Conservation (phyloP, 2,797 vertebrate genomes). For the Scyliorhinus canicula region DNA sequence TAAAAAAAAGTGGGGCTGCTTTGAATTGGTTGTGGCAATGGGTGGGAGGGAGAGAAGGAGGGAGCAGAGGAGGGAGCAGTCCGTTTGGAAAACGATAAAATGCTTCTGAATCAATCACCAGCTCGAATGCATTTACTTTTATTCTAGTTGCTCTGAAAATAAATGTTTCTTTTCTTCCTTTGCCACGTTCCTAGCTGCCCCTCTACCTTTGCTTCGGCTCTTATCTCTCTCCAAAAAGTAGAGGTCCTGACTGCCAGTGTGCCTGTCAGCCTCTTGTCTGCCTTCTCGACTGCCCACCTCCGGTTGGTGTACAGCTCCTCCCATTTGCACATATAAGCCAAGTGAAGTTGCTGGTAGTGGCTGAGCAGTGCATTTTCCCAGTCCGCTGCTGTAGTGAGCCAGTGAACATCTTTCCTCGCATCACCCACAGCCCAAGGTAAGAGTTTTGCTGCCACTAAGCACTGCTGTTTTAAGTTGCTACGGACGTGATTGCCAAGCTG, state of each 20-base stretch:
- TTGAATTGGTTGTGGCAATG: conserved; percentile 18
- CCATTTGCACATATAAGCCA: conserved; percentile 94
- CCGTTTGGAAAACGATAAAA: no score
- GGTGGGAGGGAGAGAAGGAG: neutral
- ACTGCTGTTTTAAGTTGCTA: conserved; percentile 46
- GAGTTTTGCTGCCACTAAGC: conserved; percentile 50
- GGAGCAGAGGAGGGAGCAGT: neutral
- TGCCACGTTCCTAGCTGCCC: neutral
- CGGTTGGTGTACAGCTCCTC: conserved; percentile 69
- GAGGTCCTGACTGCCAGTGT: conserved; percentile 45
- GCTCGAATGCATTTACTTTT: neutral
- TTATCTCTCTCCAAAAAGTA: conserved; percentile 16
- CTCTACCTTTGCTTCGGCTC: neutral
- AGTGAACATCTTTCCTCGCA: conserved; percentile 61
- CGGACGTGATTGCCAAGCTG: conserved; percentile 44
- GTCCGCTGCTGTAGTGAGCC: conserved; percentile 59
- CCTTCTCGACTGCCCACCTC: conserved; percentile 63
- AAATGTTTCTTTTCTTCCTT: neutral
- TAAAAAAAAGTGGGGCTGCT: neutral
- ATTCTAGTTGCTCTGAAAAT: neutral
- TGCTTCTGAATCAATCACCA: neutral
- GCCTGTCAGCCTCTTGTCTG: conserved; percentile 48
- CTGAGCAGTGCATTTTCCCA: conserved; percentile 70
- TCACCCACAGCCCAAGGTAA: conserved; percentile 70
- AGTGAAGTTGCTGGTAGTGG: conserved; percentile 66